A percentile compares a stretch with the other conserved stretches of the same genome.
Evolutionary conservation across 2,113 vertebrate genomes (phyloP).

Genomic region (Echinops telfairi): DNA sequence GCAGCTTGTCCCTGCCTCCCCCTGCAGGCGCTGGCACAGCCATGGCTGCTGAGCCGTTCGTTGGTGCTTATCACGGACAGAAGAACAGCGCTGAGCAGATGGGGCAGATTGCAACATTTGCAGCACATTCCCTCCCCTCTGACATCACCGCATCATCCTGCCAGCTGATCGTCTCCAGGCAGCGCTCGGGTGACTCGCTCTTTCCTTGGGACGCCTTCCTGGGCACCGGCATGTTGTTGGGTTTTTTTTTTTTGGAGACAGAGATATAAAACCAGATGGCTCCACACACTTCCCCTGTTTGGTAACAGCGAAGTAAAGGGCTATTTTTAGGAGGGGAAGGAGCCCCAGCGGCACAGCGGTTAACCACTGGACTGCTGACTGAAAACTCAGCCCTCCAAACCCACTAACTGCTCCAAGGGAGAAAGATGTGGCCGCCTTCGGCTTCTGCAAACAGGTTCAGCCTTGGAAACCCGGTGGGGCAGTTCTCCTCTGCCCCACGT

Average conservation of each 20-base stretch:
- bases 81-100: background rate
- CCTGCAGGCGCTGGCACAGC: background rate
- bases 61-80: background rate
- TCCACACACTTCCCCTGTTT: background rate
- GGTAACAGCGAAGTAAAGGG: background rate
- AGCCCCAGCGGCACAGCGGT: background rate
- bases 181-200: background rate
- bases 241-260: slow-evolving; percentile 26
- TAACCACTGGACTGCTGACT: background rate
- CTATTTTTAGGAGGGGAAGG: background rate
- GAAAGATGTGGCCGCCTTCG: background rate
- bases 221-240: background rate
- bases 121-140: background rate
- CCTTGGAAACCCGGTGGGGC: background rate
- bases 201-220: background rate
- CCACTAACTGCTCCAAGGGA: background rate
- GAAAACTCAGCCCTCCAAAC: background rate
- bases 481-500: background rate
- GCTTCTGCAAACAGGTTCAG: background rate
- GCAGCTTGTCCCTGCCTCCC: background rate
- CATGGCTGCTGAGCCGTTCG: background rate
- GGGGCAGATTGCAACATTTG: background rate
- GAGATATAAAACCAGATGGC: background rate
- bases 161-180: slow-evolving; percentile 1
- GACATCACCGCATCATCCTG: background rate